phyloP scores from a whole-genome alignment of 1,140 invertebrate species.

The Venturia canescens region DNA sequence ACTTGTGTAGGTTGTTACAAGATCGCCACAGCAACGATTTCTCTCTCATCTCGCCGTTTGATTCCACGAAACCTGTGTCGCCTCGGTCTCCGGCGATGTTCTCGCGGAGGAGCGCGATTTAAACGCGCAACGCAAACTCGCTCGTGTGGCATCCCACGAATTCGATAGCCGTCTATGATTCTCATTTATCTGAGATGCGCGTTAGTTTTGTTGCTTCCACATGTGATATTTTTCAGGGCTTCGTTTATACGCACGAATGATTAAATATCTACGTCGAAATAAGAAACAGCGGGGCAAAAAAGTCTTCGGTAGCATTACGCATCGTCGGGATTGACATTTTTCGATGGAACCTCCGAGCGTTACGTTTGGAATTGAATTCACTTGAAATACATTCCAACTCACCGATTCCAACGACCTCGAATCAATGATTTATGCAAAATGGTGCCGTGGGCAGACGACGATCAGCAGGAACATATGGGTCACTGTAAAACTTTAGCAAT shows the following conservation, averaged over 20 bases:
- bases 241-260: background rate
- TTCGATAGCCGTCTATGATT: slow-evolving; percentile 60
- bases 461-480: slow-evolving; percentile 39
- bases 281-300: background rate
- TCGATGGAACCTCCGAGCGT: no score
- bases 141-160: slow-evolving; percentile 60
- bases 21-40: slow-evolving; percentile 31
- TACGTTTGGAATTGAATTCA: background rate
- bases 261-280: background rate
- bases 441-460: background rate
- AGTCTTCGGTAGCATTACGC: background rate
- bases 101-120: background rate
- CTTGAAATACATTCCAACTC: background rate
- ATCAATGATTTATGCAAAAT: slow-evolving; percentile 4
- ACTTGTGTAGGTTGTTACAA: slow-evolving; percentile 33
- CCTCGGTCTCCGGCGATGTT: slow-evolving; percentile 37
- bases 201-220: slow-evolving; percentile 18
- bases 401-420: background rate
- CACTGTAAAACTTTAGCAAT: slow-evolving; percentile 60
- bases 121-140: background rate
- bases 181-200: slow-evolving; percentile 13
- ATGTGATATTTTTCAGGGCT: background rate
- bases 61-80: slow-evolving; percentile 66
- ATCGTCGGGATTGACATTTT: no score
- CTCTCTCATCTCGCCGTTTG: slow-evolving; percentile 69